A percentile compares a stretch with the other conserved stretches of the same genome.
These are phyloP conservation scores for Thysanoteuthis rhombus DNA, from an alignment of 2,888 invertebrate species.

Conservation along the genomic window DNA sequence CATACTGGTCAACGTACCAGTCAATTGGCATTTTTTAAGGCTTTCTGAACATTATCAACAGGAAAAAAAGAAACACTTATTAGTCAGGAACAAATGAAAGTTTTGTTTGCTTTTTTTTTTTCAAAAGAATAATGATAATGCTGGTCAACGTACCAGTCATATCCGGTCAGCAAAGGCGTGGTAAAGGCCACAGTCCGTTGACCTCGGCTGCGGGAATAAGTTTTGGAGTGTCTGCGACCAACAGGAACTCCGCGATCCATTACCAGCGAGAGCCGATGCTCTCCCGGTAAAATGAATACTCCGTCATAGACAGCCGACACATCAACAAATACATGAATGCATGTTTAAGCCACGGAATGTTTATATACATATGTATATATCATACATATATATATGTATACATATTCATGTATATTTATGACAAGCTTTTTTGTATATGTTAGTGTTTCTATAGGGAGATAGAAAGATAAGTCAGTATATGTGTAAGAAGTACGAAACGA, in stretches of 20 bases:
- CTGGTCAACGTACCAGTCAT: neutral
- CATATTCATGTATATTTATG: no score
- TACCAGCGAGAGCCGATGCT: neutral
- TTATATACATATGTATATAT: neutral
- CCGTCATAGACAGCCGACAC: neutral
- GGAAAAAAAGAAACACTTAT: neutral
- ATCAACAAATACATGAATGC: neutral
- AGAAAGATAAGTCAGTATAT: no score
- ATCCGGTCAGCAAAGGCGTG: neutral
- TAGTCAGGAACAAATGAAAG: neutral
- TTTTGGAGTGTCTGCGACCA: neutral
- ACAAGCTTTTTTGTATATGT: no score
- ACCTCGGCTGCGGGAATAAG: neutral
- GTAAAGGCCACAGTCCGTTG: neutral
- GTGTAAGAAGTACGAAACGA: no score
- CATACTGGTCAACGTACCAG: neutral
- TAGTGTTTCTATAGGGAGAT: no score
- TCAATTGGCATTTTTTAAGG: no score
- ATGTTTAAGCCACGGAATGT: neutral
- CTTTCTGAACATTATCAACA: neutral
- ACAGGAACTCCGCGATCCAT: neutral
- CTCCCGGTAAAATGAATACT: neutral
- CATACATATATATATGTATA: neutral
- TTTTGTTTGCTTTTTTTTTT: no score
- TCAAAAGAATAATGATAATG: neutral